Evolutionary conservation across 1,140 invertebrate species (phyloP).

Genomic region (Tetragonula clypearis): DNA sequence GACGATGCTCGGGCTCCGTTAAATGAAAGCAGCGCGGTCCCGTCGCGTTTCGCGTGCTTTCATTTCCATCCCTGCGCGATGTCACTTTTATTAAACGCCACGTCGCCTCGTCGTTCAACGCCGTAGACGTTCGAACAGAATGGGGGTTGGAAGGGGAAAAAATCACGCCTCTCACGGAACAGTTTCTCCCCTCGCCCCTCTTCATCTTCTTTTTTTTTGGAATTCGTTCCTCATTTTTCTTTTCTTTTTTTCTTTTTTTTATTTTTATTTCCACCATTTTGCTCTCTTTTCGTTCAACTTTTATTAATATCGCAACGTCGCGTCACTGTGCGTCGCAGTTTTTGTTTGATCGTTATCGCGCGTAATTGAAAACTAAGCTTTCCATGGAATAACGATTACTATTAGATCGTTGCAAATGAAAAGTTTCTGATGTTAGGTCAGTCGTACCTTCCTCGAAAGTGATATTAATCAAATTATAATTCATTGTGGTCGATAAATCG

Average conservation of each 20-base stretch:
- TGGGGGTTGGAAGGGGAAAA: neutral
- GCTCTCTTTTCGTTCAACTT: constrained; percentile 3
- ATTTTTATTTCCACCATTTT: too few species aligned
- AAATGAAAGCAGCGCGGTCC: constrained; percentile 24
- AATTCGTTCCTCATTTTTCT: neutral
- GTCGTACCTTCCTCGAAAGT: too few species aligned
- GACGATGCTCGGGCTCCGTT: constrained; percentile 3
- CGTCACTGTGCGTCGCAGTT: neutral
- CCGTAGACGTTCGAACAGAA: constrained; percentile 39
- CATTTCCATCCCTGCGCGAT: constrained; percentile 25
- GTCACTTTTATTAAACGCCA: constrained; percentile 48
- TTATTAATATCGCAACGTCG: constrained; percentile 20
- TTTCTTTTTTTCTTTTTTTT: neutral
- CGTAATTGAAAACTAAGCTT: too few species aligned
- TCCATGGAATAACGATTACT: neutral
- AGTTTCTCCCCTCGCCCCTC: constrained; percentile 4
- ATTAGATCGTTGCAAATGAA: too few species aligned
- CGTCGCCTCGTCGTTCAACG: constrained; percentile 45
- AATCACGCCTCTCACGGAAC: neutral
- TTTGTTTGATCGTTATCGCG: neutral
- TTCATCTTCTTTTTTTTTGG: neutral
- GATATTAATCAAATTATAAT: too few species aligned
- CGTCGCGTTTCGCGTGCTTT: constrained; percentile 15
- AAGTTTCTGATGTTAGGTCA: too few species aligned
- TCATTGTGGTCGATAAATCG: too few species aligned